Percentiles rank a stretch among this genome's conserved stretches.
phyloP scores from a whole-genome alignment of 2,113 vertebrate species.

The Nothobranchius kuhntae region DNA sequence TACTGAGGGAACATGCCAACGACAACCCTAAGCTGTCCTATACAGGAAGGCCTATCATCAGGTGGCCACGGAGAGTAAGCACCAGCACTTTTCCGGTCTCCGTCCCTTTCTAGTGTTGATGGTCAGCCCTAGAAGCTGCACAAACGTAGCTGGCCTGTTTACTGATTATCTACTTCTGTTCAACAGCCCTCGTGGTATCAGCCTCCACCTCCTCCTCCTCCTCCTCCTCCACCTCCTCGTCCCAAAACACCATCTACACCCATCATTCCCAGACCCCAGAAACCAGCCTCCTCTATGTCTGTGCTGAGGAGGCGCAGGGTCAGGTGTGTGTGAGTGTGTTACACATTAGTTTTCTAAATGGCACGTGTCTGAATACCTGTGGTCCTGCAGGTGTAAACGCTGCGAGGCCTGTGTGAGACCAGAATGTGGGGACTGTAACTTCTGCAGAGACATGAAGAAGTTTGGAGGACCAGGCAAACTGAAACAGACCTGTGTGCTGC shows the following conservation, averaged over 20 bases:
- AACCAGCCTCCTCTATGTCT: conserved; percentile 87
- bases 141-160: not conserved
- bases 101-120: no score
- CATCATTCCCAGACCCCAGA: conserved; percentile 74
- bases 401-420: conserved; percentile 92
- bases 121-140: no score
- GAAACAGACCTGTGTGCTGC: conserved; percentile 92
- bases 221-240: conserved; percentile 45
- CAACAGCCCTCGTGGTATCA: conserved; percentile 78
- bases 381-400: conserved; percentile 83
- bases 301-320: conserved; percentile 89
- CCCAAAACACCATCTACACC: conserved; percentile 74
- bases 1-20: conserved; percentile 89
- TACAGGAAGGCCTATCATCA: conserved; percentile 91
- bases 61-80: conserved; percentile 94
- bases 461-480: conserved; percentile 93
- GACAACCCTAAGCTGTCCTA: conserved; percentile 91
- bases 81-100: no score
- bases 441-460: conserved; percentile 96
- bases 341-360: no score
- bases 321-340: conserved; percentile 57
- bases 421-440: conserved; percentile 94
- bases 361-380: no score
- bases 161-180: not conserved
- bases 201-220: conserved; percentile 66